These are phyloP conservation scores for Pantala flavescens DNA, from an alignment of 1,140 invertebrate species.

Conservation along the genomic window DNA sequence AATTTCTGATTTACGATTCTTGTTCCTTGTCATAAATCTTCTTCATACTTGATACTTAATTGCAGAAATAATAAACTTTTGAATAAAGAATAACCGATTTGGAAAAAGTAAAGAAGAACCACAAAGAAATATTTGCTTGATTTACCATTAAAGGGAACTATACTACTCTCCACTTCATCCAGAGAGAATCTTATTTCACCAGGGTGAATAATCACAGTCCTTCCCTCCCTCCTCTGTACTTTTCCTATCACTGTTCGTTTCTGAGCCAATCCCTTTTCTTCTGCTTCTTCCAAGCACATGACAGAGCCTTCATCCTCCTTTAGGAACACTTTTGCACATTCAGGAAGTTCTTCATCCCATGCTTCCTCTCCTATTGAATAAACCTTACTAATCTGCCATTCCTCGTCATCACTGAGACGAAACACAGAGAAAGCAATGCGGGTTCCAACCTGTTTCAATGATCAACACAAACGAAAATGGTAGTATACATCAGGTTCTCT, in stretches of 20 bases:
- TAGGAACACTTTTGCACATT: constrained; percentile 30
- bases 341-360: constrained; percentile 22
- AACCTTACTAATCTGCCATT: constrained; percentile 20
- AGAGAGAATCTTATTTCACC: constrained; percentile 40
- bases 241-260: constrained; percentile 40
- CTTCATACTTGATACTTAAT: too few species aligned
- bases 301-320: constrained; percentile 30
- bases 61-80: too few species aligned
- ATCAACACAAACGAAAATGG: too few species aligned
- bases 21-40: too few species aligned
- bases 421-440: constrained; percentile 13
- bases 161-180: constrained; percentile 40
- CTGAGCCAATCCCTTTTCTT: constrained; percentile 25
- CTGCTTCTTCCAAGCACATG: constrained; percentile 25
- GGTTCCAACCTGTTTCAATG: constrained; percentile 10
- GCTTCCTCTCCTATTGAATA: constrained; percentile 22
- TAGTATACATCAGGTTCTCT: too few species aligned
- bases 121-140: neutral
- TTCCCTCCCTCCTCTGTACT: constrained; percentile 38
- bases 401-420: constrained; percentile 12
- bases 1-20: too few species aligned
- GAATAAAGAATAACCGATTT: too few species aligned
- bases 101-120: too few species aligned
- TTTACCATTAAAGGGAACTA: constrained; percentile 31
- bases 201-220: constrained; percentile 40